These are phyloP conservation scores for Eolophus roseicapilla DNA, from an alignment of 2,113 vertebrate species.

Conservation along the genomic window DNA sequence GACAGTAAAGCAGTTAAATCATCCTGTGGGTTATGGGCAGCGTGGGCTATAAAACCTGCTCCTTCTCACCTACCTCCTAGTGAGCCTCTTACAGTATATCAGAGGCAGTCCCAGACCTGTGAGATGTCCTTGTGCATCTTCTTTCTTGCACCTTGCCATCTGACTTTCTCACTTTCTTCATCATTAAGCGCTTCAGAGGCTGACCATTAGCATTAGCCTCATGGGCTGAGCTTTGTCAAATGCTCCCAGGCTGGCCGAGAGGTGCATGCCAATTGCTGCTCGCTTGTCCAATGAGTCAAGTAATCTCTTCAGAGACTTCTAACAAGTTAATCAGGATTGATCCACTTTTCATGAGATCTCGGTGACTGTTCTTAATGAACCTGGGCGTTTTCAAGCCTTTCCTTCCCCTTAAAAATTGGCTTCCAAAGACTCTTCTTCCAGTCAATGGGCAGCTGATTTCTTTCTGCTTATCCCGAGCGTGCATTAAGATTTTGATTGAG, in stretches of 20 bases:
- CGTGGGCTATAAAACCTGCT: neutral
- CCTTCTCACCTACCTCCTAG: neutral
- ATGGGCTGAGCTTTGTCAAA: neutral
- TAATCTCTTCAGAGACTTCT: conserved; percentile 18
- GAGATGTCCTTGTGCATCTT: neutral
- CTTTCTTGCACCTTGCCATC: neutral
- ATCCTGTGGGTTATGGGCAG: neutral
- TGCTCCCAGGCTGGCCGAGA: neutral
- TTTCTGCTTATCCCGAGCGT: rapidly evolving
- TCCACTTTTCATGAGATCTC: conserved; percentile 9
- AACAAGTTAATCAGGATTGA: conserved; percentile 50
- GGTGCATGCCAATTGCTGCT: neutral
- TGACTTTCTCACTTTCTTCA: neutral
- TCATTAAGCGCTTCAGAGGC: neutral
- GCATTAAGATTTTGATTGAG: neutral
- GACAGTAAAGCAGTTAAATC: neutral
- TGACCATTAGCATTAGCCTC: neutral
- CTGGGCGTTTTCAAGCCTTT: conserved; percentile 1
- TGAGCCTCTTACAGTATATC: rapidly evolving
- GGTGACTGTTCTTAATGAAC: conserved; percentile 51
- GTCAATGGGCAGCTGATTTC: neutral
- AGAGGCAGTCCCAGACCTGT: neutral
- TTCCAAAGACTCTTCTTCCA: neutral
- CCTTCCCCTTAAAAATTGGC: neutral
- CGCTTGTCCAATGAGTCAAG: neutral